Conservation (phyloP, 2,113 vertebrate genomes). For the Elanoides forficatus region DNA sequence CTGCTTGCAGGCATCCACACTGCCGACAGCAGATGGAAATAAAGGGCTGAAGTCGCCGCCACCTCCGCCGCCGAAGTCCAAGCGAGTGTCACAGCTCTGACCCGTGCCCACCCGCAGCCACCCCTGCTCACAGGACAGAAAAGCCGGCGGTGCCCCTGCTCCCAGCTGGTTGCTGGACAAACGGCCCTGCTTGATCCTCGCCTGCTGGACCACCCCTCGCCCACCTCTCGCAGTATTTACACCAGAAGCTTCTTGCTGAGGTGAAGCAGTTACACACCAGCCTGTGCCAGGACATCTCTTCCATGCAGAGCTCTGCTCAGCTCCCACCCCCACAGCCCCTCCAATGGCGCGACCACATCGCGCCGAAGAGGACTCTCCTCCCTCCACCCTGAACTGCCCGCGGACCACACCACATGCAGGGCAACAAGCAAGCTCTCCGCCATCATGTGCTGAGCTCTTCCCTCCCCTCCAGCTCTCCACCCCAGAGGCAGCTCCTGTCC, state of each 20-base stretch:
- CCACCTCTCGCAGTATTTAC: not conserved
- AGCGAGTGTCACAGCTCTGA: not conserved
- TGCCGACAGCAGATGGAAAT: accelerated
- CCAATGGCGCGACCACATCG: accelerated
- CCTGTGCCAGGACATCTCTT: accelerated
- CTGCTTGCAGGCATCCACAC: accelerated
- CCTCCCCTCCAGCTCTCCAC: not conserved
- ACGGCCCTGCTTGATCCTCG: not conserved
- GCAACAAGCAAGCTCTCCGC: no score
- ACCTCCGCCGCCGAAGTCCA: not conserved
- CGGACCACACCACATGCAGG: accelerated
- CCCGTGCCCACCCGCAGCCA: accelerated
- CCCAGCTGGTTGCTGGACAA: not conserved
- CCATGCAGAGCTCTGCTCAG: not conserved
- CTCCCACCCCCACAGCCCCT: not conserved
- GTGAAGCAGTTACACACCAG: not conserved
- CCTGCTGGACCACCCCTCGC: not conserved
- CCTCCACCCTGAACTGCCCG: accelerated
- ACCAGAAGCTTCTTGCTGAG: not conserved
- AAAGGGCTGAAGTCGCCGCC: not conserved
- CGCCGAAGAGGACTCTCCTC: accelerated
- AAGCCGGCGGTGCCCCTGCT: not conserved
- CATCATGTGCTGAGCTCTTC: accelerated
- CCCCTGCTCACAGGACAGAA: accelerated
- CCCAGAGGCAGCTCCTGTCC: accelerated